A percentile compares a stretch with the other conserved stretches of the same genome.
phyloP scores from a whole-genome alignment of 2,888 invertebrate genomes.

The Ochlodes sylvanus region DNA sequence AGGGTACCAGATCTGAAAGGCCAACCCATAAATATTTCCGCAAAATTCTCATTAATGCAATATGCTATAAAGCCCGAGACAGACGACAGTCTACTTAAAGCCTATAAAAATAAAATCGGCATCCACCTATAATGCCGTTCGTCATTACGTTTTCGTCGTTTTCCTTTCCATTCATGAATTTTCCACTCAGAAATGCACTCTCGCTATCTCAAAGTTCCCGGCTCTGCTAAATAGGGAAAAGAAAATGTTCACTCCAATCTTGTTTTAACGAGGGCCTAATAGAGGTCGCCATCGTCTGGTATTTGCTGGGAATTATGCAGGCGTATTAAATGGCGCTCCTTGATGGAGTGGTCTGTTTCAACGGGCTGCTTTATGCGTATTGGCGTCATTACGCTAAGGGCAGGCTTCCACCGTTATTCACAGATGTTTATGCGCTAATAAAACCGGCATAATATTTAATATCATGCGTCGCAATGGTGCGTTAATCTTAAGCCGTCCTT shows the following conservation, averaged over 20 bases:
- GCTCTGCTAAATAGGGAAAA: slow-evolving; percentile 34
- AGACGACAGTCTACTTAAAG: slow-evolving; percentile 16
- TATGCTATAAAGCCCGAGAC: slow-evolving; percentile 7
- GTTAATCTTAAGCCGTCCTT: too few species aligned
- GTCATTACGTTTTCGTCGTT: slow-evolving; percentile 32
- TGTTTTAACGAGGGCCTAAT: slow-evolving; percentile 56
- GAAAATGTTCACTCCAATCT: slow-evolving; percentile 39
- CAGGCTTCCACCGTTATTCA: slow-evolving; percentile 2
- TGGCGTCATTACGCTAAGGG: slow-evolving; percentile 54
- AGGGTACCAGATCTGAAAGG: too few species aligned
- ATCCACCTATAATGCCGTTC: slow-evolving; percentile 26
- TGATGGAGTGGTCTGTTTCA: slow-evolving; percentile 59
- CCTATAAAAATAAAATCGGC: slow-evolving; percentile 30
- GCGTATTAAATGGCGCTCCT: slow-evolving; percentile 49
- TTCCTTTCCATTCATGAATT: slow-evolving; percentile 33
- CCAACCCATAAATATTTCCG: too few species aligned
- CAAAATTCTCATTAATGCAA: not conserved
- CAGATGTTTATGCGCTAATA: slow-evolving; percentile 2
- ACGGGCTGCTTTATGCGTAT: slow-evolving; percentile 58
- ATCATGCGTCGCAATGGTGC: too few species aligned
- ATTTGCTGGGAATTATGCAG: slow-evolving; percentile 56
- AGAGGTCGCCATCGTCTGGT: slow-evolving; percentile 49
- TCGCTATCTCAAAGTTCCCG: slow-evolving; percentile 37
- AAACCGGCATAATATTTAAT: not conserved
- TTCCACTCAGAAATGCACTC: slow-evolving; percentile 34